phyloP scores from a whole-genome alignment of 2,888 invertebrate species.

The Agelastica alni region DNA sequence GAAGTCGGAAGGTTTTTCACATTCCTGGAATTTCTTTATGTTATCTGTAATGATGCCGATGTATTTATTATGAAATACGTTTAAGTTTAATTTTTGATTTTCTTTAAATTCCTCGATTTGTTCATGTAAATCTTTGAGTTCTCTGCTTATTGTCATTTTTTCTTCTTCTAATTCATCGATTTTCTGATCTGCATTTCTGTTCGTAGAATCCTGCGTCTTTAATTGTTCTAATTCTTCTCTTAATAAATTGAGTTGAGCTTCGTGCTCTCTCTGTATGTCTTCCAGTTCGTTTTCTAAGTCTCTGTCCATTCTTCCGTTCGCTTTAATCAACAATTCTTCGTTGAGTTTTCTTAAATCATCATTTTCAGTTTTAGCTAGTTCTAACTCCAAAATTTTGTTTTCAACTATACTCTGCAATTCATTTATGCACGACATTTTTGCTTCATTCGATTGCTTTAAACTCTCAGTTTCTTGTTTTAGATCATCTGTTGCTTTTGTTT shows the following conservation, averaged over 20 bases:
- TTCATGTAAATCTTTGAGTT: conserved; percentile 20
- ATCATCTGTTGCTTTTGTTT: background rate
- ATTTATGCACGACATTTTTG: conserved; percentile 39
- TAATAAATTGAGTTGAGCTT: conserved; percentile 18
- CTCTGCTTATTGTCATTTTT: conserved; percentile 17
- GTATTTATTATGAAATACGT: conserved; percentile 43
- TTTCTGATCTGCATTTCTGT: conserved; percentile 23
- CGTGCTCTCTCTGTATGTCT: conserved; percentile 26
- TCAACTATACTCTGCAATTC: conserved; percentile 35
- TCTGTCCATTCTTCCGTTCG: conserved; percentile 21
- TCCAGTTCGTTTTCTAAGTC: conserved; percentile 27
- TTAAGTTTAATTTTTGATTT: conserved; percentile 22
- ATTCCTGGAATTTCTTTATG: conserved; percentile 42
- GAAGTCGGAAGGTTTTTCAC: conserved; percentile 34
- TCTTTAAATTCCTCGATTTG: conserved; percentile 21
- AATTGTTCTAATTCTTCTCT: conserved; percentile 42
- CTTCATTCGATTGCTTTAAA: conserved; percentile 4
- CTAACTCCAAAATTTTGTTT: conserved; percentile 40
- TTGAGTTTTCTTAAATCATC: conserved; percentile 43
- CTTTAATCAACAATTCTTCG: conserved; percentile 29
- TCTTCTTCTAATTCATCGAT: conserved; percentile 30
- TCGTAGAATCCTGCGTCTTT: conserved; percentile 35
- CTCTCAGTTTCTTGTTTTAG: background rate
- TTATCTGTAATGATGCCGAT: conserved; percentile 44
- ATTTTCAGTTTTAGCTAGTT: conserved; percentile 26